Evolutionary conservation across 1,140 invertebrate species (phyloP), one percentile per base, ranked within the genome.

Genomic region (Diabrotica undecimpunctata): DNA sequence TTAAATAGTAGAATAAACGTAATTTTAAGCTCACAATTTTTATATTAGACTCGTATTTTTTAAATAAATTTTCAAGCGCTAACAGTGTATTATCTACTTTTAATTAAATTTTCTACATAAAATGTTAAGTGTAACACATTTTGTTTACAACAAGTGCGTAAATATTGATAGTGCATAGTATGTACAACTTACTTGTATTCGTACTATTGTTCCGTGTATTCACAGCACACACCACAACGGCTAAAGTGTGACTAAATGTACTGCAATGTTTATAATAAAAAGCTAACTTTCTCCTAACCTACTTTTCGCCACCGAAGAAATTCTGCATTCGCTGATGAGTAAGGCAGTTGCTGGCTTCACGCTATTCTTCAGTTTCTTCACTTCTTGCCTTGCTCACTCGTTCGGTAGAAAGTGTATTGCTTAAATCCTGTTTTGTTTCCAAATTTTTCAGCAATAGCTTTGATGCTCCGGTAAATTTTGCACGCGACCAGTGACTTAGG

Each of bases 261-360:
- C 54, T 61, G 70, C 66, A 61, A 35, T 66, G 68, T 70, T 72
- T 70, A 67, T 67, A 62, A 64, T 66, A 67, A 73, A 72, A 73
- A 66, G 68, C 68, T 69, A 69, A 72, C 70, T 73, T 72, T 73
- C 72, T 71, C 70, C 64, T 72, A 73, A 73, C 72, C 72, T 71
- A 73, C 72, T 73, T 73, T 64, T 61, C 66, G 66, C 61, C 60
- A 59, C 25, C 25, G 65, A 70, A 72, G 70, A 73, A 72, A 73
- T 70, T 69, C 65, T 62, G 67, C 66, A 66, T 46, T 46, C 41
- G 41, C 41, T 46, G 41, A 46, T 46, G 41, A 46, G 41, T 46
- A 46, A 46, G 41, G n/a, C 41, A 25, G 25, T 25, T 4, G 25
- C 41, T 10, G 8, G 41, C 41, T 46, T 46, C 41, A 64, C 41